Evolutionary conservation across 2,113 vertebrate genomes (phyloP), one percentile per base, ranked within the genome.

Genomic region (Nannobrachium achirus): DNA sequence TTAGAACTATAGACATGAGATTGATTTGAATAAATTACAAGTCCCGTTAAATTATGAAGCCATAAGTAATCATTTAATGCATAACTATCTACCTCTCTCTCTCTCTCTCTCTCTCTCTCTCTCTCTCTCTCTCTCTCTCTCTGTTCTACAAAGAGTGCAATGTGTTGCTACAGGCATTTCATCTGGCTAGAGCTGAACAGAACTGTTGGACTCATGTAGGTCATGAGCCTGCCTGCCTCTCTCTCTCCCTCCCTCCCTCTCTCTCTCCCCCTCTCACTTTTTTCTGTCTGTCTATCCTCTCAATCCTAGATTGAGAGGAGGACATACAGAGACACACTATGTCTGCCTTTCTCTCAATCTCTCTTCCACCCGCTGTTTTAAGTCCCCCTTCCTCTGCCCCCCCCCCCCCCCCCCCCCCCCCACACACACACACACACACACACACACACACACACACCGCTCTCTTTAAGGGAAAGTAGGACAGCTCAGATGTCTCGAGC

Each of bases 161-260:
- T 85, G 83, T 86, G 69, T 79, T 76, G 71, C 84, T 84, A 62
- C 57, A 73, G 81, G 61, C 70, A 76, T 78, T 84, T 82, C 78
- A 82, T 84, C 79, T 84, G 78, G 79, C 71, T 71, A 66, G 80
- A 85, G 68, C 77, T 78, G 65, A 80, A 57, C 64, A 78, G 88
- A 88, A 87, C 79, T 74, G 82, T 81, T 87, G 75, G 89, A 91
- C 91, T 91, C 91, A 89, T 92, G 88, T 92, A 93, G 92, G 92
- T 94, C 93, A 94, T 83, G 80, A 73, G 85, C 72, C 91, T 88
- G 83, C 84, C 11, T 55, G 2, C 13, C 39, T 58, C 56, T 41
- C 8, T 50, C 13, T 40, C 11, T 16, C 3, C 9, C 13, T 19
- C 53, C 52, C 18, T 55, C 19, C 25, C 16, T 20, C 19, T 55